A percentile compares a stretch with the other conserved stretches of the same genome.
Conservation (phyloP, 2,888 invertebrate genomes). For the Pammene aurita region DNA sequence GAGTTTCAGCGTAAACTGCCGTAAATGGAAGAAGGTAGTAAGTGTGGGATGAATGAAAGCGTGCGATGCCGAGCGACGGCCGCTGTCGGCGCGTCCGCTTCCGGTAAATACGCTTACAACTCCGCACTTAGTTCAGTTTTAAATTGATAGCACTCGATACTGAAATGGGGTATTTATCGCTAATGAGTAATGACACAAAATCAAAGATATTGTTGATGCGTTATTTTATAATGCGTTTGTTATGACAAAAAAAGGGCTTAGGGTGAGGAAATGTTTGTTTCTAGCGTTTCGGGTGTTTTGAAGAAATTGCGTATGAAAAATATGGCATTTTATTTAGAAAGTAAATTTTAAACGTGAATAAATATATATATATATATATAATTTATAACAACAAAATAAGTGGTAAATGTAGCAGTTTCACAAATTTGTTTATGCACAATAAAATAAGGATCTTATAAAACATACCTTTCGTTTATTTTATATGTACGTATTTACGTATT, state of each 20-base stretch:
- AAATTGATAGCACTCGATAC: conserved; percentile 51
- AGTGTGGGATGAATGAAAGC: conserved; percentile 81
- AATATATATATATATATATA: too few relatives aligned
- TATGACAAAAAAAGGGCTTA: neutral
- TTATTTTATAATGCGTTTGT: neutral
- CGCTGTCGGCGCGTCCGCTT: conserved; percentile 80
- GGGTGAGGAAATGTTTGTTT: neutral
- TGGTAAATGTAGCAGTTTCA: neutral
- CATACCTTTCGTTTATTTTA: conserved; percentile 3
- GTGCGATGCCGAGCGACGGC: conserved; percentile 81
- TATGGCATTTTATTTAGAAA: too few relatives aligned
- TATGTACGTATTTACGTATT: neutral
- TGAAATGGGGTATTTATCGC: conserved; percentile 17
- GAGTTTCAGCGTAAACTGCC: conserved; percentile 76
- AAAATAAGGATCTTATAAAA: neutral
- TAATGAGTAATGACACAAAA: conserved; percentile 4
- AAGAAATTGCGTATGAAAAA: too few relatives aligned
- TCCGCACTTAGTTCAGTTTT: conserved; percentile 76
- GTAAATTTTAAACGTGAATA: too few relatives aligned
- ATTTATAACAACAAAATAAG: too few relatives aligned
- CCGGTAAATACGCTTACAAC: conserved; percentile 81
- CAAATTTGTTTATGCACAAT: neutral
- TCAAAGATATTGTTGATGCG: neutral
- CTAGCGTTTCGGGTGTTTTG: neutral
- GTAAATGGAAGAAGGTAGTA: conserved; percentile 66